Conservation (phyloP, 2,113 vertebrate genomes). For the Xiphias gladius region DNA sequence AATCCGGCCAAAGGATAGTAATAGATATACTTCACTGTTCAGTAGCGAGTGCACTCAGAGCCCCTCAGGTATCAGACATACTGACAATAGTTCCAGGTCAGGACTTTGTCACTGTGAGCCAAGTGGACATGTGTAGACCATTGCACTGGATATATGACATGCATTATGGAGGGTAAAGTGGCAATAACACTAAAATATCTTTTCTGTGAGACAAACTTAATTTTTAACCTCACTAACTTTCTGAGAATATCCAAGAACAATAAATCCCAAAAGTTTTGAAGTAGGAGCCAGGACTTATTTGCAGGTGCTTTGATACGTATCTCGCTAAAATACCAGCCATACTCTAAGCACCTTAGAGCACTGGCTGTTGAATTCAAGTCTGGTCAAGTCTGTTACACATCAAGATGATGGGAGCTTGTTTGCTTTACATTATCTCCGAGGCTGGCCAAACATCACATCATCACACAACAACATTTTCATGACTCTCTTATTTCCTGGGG, state of each 20-base stretch:
- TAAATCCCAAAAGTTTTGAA: not conserved
- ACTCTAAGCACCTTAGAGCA: not conserved
- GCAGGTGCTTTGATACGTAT: not conserved
- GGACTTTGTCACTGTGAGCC: not conserved
- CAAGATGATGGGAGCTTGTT: constrained; percentile 29
- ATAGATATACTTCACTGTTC: too few relatives aligned
- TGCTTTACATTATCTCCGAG: constrained; percentile 44
- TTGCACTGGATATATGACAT: too few relatives aligned
- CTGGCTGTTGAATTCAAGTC: constrained; percentile 26
- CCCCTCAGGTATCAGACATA: not conserved
- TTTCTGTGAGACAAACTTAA: not conserved
- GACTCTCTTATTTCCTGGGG: constrained; percentile 48
- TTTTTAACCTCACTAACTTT: not conserved
- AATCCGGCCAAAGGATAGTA: too few relatives aligned
- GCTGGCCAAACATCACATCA: constrained; percentile 45
- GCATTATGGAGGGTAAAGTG: too few relatives aligned
- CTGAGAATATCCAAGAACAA: not conserved
- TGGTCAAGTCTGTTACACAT: constrained; percentile 20
- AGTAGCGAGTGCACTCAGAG: not conserved
- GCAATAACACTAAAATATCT: too few relatives aligned
- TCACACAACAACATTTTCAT: not conserved
- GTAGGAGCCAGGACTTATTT: rapidly evolving
- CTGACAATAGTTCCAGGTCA: not conserved
- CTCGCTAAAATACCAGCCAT: not conserved
- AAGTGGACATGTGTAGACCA: too few relatives aligned